Evolutionary conservation across 2,113 vertebrate genomes (phyloP), one percentile per base, ranked within the genome.

Genomic region (Labrus mixtus): DNA sequence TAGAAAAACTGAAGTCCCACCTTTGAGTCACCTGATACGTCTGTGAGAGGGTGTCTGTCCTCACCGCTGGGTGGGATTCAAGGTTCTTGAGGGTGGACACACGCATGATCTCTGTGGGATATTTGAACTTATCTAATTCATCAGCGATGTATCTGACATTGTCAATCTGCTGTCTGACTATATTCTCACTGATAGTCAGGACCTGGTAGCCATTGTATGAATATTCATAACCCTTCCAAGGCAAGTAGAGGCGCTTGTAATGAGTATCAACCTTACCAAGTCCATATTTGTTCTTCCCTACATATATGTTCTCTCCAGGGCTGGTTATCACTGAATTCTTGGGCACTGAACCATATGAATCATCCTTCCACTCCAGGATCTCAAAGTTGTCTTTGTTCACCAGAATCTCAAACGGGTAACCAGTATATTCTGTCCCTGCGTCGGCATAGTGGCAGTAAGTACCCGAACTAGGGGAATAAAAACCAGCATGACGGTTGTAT

Each of bases 211-310:
- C 0, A 0, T 2, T 25, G 20, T 73, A 67, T 0, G 0, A 11
- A 19, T 67, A 67, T 33, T 37, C 5, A 16, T 0, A 0, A 25
- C 16, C 39, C 3, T 61, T 11, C 46, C 29, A 56, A 7, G 68
- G 62, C 3, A 73, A 33, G 50, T 23, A 37, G 39, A 73, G 64
- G 19, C 0, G 5, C 8, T 67, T 29, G 8, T 29, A 23, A 33
- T 5, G 1, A 16, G 51, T 17, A 22, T 9, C 9, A 6, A 79
- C 69, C 39, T 67, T 64, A 12, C 77, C 77, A 29, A 73, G 69
- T 33, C 77, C 69, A 33, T 67, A 46, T 46, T 61, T 33, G 29
- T 33, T 33, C 29, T 33, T 33, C 4, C 29, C 29, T 33, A 33
- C 29, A 33, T 33, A 33, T 33, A 33, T 33, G 29, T 33, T 33